Conservation (phyloP, 2,888 invertebrate species). For the Slavum lentiscoides region DNA sequence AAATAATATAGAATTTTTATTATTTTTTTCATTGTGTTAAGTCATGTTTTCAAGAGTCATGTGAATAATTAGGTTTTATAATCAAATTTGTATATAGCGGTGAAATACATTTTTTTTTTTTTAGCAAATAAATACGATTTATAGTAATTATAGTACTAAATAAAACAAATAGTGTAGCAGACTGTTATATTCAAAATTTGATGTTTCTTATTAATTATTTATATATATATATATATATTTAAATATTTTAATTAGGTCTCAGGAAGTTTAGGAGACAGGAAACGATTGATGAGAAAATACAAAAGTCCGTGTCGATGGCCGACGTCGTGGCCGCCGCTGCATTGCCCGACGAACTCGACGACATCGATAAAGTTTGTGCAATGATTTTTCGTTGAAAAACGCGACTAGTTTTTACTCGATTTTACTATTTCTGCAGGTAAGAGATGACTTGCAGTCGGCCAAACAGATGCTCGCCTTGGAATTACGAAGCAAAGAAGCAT, state of each 20-base stretch:
- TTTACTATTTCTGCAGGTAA: slow-evolving; percentile 56
- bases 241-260: slow-evolving; percentile 60
- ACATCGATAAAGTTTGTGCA: slow-evolving; percentile 73
- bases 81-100: no score
- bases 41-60: no score
- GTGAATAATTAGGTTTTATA: no score
- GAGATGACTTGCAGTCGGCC: slow-evolving; percentile 88
- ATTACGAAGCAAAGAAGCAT: slow-evolving; percentile 80
- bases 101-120: no score
- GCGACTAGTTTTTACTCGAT: slow-evolving; percentile 58
- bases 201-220: no score
- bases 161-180: no score
- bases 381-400: not conserved
- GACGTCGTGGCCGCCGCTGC: slow-evolving; percentile 65
- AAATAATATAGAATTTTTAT: no score
- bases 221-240: not conserved
- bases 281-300: slow-evolving; percentile 87
- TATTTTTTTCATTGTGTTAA: no score
- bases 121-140: no score
- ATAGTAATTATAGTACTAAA: no score
- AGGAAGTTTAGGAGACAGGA: slow-evolving; percentile 85
- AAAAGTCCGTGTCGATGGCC: slow-evolving; percentile 76
- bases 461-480: slow-evolving; percentile 88
- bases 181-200: no score
- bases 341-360: slow-evolving; percentile 78